These are phyloP conservation scores for Diorhabda carinulata DNA, from an alignment of 1,140 invertebrate species.

Conservation along the genomic window DNA sequence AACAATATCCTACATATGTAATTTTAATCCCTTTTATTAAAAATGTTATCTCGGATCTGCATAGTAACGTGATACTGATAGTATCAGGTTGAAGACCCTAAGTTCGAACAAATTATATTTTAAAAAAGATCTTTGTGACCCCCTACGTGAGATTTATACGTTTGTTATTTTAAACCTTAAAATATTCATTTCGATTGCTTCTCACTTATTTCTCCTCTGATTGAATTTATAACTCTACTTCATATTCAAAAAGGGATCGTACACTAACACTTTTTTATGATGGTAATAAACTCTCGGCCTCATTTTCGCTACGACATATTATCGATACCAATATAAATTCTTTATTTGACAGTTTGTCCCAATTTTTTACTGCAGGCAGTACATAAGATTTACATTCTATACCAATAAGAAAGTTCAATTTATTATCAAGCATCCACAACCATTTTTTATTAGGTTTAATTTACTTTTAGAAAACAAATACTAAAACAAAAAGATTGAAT, in stretches of 20 bases:
- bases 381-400: too few relatives aligned
- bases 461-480: too few relatives aligned
- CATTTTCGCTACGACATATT: not conserved
- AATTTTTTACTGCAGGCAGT: too few relatives aligned
- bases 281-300: not conserved
- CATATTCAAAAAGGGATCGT: not conserved
- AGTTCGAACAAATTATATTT: conserved; percentile 28
- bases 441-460: too few relatives aligned
- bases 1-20: conserved; percentile 38
- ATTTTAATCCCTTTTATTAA: conserved; percentile 40
- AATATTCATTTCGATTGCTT: conserved; percentile 28
- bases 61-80: conserved; percentile 42
- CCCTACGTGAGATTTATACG: conserved; percentile 29
- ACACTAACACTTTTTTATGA: not conserved
- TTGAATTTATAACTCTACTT: conserved; percentile 14
- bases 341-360: too few relatives aligned
- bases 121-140: conserved; percentile 17
- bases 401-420: too few relatives aligned
- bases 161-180: conserved; percentile 33
- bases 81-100: conserved; percentile 37
- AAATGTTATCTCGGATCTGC: conserved; percentile 39
- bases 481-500: too few relatives aligned
- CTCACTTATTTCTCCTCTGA: not conserved
- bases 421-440: too few relatives aligned
- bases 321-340: not conserved